Base-by-base conservation (phyloP, 2,797 vertebrate genomes). In the Sebastes taczanowskii region DNA sequence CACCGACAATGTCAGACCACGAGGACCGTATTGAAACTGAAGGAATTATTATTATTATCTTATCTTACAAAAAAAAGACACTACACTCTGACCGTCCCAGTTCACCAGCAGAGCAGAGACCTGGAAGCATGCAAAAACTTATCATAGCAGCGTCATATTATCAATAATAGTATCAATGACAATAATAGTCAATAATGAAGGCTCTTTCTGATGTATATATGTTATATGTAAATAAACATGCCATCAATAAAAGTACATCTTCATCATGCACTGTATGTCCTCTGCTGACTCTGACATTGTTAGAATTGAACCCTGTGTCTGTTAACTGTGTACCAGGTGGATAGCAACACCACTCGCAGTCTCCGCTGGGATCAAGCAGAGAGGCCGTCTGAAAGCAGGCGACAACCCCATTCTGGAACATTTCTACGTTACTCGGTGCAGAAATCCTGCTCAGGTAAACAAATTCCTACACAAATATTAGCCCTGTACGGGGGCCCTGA, bases 301-400 rank as follows among this genome's bases (percentile, higher is more conserved):
- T 38, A 59, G 16, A 32, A 53, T 14, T 78, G 4, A 63, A 60
- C 7, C 29, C 52, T 56, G 10, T 65, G 35, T 75, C 23, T 83
- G 10, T 81, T 64, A n/a, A 18, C 3, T 81, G 35, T 75, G 4
- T 73, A 78, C 42, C 93, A 99, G 98, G 74, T 95, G 92, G 76
- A 56, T 99, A 88, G 98, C 97, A 20, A 95, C 92, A 65, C 97
- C 97, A 61, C 74, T 98, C n/a, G 98, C 97, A 69, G 88, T 88
- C 78, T 81, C 70, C 9, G 84, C 96, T 64, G 97, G 97, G 49
- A 96, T 99, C 91, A 96, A 94, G 89, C 94, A 96, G 20, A 88
- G 84, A 77, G 87, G 87, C 72, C 92, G 82, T 63, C 93, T 94
- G 86, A 96, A 93, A 88, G 92, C 93, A n/a, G 93, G 90, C 60